phyloP scores from a whole-genome alignment of 2,797 vertebrate genomes.

The Pagetopsis macropterus region DNA sequence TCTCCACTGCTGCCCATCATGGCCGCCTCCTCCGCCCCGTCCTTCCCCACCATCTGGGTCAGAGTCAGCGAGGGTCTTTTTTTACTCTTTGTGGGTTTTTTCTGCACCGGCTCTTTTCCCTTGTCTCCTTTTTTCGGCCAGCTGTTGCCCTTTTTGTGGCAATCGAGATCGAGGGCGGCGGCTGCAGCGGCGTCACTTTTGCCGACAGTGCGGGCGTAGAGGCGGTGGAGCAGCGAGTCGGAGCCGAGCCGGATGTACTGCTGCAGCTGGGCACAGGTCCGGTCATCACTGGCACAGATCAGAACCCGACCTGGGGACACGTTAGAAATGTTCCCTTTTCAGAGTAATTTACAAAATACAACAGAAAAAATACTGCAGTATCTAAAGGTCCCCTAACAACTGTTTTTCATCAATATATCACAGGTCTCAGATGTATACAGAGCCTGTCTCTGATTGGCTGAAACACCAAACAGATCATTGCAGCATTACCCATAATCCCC shows the following conservation, averaged over 20 bases:
- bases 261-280: slow-evolving; percentile 93
- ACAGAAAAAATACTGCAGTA: no score
- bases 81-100: slow-evolving; percentile 76
- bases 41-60: slow-evolving; percentile 88
- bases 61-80: slow-evolving; percentile 83
- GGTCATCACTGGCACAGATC: slow-evolving; percentile 95
- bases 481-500: no score
- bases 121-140: slow-evolving; percentile 73
- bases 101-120: slow-evolving; percentile 71
- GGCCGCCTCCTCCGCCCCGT: slow-evolving; percentile 41
- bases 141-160: slow-evolving; percentile 76
- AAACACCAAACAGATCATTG: no score
- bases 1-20: slow-evolving; percentile 76
- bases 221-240: slow-evolving; percentile 85
- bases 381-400: no score
- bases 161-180: slow-evolving; percentile 64
- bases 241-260: slow-evolving; percentile 87
- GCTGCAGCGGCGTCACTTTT: slow-evolving; percentile 78
- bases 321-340: no score
- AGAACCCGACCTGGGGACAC: slow-evolving; percentile 87
- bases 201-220: slow-evolving; percentile 89
- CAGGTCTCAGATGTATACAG: no score
- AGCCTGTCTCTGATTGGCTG: no score
- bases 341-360: no score
- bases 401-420: no score